Conservation (phyloP, 1,140 invertebrate genomes). For the Drosophila bipectinata region DNA sequence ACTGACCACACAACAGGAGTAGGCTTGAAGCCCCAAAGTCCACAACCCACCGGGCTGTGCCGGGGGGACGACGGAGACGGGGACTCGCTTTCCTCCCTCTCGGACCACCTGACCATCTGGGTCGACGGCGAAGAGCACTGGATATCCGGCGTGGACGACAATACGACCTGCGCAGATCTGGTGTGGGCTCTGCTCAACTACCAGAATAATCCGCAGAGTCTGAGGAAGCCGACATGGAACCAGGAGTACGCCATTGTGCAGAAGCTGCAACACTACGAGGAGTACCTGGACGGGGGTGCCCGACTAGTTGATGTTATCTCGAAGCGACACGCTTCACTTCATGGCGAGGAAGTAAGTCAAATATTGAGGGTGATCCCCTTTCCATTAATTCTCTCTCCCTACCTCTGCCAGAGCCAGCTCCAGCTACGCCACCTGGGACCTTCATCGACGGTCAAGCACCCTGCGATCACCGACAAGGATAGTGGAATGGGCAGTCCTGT, state of each 20-base stretch:
- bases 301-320: conserved; percentile 62
- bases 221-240: conserved; percentile 14
- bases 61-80: conserved; percentile 32
- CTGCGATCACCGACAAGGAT: conserved; percentile 72
- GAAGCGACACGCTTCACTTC: conserved; percentile 33
- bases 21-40: neutral
- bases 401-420: conserved; percentile 53
- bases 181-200: conserved; percentile 87
- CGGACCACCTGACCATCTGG: conserved; percentile 90
- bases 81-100: conserved; percentile 83
- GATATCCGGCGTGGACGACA: conserved; percentile 90
- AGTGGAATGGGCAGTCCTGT: conserved; percentile 82
- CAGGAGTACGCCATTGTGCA: conserved; percentile 77
- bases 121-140: conserved; percentile 90
- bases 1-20: conserved; percentile 16
- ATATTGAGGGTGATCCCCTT: neutral
- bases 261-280: conserved; percentile 67
- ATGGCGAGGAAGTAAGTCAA: conserved; percentile 18
- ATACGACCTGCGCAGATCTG: conserved; percentile 91
- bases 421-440: conserved; percentile 61
- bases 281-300: conserved; percentile 72
- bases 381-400: neutral
- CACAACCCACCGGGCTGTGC: neutral
- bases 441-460: conserved; percentile 20
- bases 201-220: conserved; percentile 27